A percentile compares a stretch with the other conserved stretches of the same genome.
Conservation (phyloP, 2,113 vertebrate genomes). For the Heptranchias perlo region DNA sequence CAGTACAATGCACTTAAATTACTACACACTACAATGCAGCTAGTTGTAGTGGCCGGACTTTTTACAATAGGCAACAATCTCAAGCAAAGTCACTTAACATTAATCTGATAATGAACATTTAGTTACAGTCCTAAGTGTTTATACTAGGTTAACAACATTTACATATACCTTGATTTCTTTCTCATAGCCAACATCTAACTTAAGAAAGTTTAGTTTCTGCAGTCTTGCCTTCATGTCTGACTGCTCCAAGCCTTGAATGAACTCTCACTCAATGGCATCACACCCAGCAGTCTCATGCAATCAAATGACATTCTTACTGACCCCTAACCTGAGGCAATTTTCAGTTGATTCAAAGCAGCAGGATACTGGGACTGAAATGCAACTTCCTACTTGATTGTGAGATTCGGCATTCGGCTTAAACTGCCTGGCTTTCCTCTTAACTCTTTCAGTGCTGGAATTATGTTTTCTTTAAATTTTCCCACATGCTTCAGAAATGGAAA, state of each 20-base stretch:
- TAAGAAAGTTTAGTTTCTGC: slow-evolving; percentile 45
- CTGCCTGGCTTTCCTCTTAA: slow-evolving; percentile 26
- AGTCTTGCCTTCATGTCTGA: slow-evolving; percentile 38
- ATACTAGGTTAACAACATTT: background rate
- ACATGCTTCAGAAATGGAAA: background rate
- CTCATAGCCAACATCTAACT: slow-evolving; percentile 43
- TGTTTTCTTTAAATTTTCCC: background rate
- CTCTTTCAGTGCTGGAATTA: slow-evolving; percentile 26
- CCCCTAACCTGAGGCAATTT: slow-evolving; percentile 23
- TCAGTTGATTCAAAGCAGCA: background rate
- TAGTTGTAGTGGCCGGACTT: background rate
- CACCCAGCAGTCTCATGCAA: slow-evolving; percentile 15
- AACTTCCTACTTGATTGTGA: background rate
- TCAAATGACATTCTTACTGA: slow-evolving; percentile 14
- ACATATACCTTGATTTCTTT: slow-evolving; percentile 38
- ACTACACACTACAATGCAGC: background rate
- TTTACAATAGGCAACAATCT: background rate
- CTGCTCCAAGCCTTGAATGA: background rate
- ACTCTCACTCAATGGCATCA: slow-evolving; percentile 8
- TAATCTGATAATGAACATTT: background rate
- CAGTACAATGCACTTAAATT: background rate
- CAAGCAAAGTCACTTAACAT: background rate
- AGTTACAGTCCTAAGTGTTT: background rate
- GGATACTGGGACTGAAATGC: background rate
- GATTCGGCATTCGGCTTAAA: slow-evolving; percentile 20